Percentiles rank a stretch among this genome's conserved stretches.
phyloP scores from a whole-genome alignment of 2,113 vertebrate genomes.

The Myotis lucifugus region DNA sequence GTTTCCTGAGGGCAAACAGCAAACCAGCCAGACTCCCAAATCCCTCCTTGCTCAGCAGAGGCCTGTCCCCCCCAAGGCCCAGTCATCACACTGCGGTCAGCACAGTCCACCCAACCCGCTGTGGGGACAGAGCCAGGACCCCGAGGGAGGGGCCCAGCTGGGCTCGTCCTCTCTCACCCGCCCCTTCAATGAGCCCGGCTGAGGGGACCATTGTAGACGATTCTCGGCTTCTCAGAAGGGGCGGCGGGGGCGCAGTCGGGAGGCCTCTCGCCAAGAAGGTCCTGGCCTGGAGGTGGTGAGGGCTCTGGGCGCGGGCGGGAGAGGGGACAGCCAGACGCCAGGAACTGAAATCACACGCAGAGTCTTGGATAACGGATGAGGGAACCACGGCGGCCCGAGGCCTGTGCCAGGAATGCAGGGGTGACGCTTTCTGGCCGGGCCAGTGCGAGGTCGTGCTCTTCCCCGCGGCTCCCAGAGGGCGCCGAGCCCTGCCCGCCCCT shows the following conservation, averaged over 20 bases:
- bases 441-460: constrained; percentile 52
- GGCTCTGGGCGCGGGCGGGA: not conserved
- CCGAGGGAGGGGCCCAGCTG: not conserved
- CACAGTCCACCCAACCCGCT: not conserved
- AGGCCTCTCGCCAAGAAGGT: constrained; percentile 30
- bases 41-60: constrained; percentile 48
- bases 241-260: not conserved
- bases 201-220: not conserved
- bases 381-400: not conserved
- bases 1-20: constrained; percentile 54
- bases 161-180: not conserved
- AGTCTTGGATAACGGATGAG: constrained; percentile 4
- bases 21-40: constrained; percentile 11
- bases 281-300: constrained; percentile 23
- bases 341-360: constrained; percentile 56
- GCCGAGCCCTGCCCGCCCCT: not conserved
- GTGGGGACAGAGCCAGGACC: constrained; percentile 56
- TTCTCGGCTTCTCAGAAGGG: constrained; percentile 56
- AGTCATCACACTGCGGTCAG: not conserved
- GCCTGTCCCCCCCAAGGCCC: not conserved
- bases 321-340: not conserved
- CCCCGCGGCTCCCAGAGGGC: constrained; percentile 23
- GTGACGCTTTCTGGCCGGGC: constrained; percentile 67
- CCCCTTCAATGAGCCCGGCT: constrained; percentile 39
- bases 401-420: constrained; percentile 65